Base-by-base conservation (phyloP, 2,113 vertebrate species). In the Eleginops maclovinus region DNA sequence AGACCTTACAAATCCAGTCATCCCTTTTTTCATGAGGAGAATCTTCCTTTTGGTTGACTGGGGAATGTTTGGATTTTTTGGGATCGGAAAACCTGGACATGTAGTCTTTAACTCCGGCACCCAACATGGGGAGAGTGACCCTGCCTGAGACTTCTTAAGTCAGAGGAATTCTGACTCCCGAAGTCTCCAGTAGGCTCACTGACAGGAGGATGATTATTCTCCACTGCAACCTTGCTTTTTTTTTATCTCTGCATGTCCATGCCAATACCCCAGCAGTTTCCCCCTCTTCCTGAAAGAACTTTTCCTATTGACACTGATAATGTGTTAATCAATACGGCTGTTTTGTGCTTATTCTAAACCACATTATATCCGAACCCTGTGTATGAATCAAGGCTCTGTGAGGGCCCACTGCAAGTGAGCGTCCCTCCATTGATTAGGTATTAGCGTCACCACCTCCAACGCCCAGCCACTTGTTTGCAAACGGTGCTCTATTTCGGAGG, bases 381-480 rank as follows among this genome's bases (percentile, higher is more conserved):
- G 59, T 75, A 79, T 82, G 88, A 92, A 83, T 87, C 61, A 58
- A 75, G 65, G 43, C 75, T 73, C 72, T 11, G 64, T 0, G 26
- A 88, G 66, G 84, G 71, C 67, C 80, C 70, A 21, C 86, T 82
- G 75, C 75, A 28, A 71, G 75, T 81, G 84, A 88, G 79, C 82
- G 49, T 77, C 82, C 79, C 61, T 82, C 70, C 88, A 93, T 92
- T 92, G 93, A 93, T 93, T 92, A 82, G 79, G 87, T 81, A 89
- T 91, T 90, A 88, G 84, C 88, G 80, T 82, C 56, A 72, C 73
- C 74, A 84, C 81, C 77, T 87, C 78, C 69, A 21, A 85, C 77
- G 49, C 77, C 82, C 65, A 80, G 87, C 80, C 85, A 84, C 91
- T 93, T 92, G 90, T 92, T 92, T 89, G 89, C 80, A 84, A 87